A percentile compares a stretch with the other conserved stretches of the same genome.
Conservation (phyloP, 2,888 invertebrate species). For the Parnassius orleans region DNA sequence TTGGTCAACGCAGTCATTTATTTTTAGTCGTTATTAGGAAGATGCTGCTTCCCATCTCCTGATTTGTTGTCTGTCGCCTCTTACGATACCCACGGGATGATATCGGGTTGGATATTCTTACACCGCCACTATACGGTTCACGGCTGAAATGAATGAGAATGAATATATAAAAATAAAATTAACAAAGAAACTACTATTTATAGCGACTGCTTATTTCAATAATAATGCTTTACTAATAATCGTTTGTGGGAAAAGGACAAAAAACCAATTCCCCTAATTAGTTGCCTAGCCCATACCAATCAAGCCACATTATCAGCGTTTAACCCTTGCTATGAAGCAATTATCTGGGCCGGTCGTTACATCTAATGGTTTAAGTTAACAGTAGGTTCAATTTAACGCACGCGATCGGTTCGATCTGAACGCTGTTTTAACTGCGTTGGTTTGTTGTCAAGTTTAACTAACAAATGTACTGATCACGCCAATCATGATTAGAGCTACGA, state of each 20-base stretch:
- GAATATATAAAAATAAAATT: too few relatives aligned
- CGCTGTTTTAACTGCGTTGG: conserved; percentile 17
- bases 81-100: too few relatives aligned
- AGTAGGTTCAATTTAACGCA: conserved; percentile 45
- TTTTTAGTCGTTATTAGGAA: too few relatives aligned
- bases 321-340: conserved; percentile 71
- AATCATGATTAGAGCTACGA: too few relatives aligned
- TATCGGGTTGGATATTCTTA: too few relatives aligned
- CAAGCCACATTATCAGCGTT: conserved; percentile 53
- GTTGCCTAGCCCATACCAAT: conserved; percentile 52
- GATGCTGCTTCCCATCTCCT: too few relatives aligned
- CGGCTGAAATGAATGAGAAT: neutral
- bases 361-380: conserved; percentile 59
- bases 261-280: conserved; percentile 44
- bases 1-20: neutral
- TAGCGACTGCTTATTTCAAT: neutral
- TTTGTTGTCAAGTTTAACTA: conserved; percentile 6
- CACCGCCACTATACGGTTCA: too few relatives aligned
- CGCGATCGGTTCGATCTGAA: conserved; percentile 52
- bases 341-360: conserved; percentile 60
- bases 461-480: conserved; percentile 1
- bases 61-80: too few relatives aligned
- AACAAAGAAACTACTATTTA: too few relatives aligned
- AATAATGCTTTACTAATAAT: conserved; percentile 17
- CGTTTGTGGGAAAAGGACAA: conserved; percentile 13